phyloP scores from a whole-genome alignment of 2,888 invertebrate species.

The Steinernema hermaphroditum region DNA sequence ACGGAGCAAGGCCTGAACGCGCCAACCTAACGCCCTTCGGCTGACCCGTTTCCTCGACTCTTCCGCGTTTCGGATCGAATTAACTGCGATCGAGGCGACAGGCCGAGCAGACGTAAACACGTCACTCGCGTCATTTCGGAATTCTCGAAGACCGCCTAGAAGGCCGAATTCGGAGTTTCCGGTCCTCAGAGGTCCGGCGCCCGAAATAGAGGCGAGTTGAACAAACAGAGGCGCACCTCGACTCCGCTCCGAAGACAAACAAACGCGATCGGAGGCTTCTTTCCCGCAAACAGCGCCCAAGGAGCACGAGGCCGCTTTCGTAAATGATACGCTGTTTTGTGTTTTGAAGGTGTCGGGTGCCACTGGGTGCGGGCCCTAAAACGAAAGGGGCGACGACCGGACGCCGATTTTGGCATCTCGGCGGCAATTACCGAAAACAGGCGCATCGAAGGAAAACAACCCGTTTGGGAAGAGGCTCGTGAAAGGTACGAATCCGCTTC shows the following conservation, averaged over 20 bases:
- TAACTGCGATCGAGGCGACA: neutral
- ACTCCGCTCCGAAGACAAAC: slow-evolving; percentile 2
- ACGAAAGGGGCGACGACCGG: too few species aligned
- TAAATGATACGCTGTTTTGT: neutral
- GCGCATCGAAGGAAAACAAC: too few species aligned
- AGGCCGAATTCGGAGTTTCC: too few species aligned
- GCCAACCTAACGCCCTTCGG: neutral
- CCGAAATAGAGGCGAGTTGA: slow-evolving; percentile 8
- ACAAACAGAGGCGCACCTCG: too few species aligned
- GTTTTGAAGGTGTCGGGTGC: slow-evolving; percentile 2
- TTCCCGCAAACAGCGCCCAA: slow-evolving; percentile 6
- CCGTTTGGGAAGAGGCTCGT: too few species aligned
- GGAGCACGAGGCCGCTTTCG: neutral
- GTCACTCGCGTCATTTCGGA: too few species aligned
- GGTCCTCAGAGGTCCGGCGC: too few species aligned
- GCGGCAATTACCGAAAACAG: too few species aligned
- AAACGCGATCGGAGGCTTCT: neutral
- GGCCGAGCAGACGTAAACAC: slow-evolving; percentile 5
- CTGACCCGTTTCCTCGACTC: slow-evolving; percentile 18
- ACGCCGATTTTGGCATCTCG: too few species aligned
- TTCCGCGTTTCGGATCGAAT: neutral
- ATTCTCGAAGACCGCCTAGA: too few species aligned
- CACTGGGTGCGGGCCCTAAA: neutral
- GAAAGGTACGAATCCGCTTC: too few species aligned
- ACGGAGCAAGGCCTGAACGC: neutral